phyloP scores from a whole-genome alignment of 92 coral and sea anemone genomes.

The Bergia puertoricense region DNA sequence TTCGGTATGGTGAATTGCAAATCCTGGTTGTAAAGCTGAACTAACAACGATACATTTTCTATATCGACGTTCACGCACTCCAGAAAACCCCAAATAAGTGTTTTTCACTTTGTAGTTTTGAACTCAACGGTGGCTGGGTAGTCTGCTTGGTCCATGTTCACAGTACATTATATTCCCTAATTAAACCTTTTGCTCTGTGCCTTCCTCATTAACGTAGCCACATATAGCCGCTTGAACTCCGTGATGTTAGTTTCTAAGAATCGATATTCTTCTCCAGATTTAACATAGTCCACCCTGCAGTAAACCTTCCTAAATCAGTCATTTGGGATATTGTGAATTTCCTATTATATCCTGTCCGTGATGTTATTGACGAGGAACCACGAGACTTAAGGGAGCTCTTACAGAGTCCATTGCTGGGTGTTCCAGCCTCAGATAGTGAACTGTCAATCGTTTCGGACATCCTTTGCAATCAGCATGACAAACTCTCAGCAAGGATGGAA shows the following conservation, averaged over 20 bases:
- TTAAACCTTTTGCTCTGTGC: too few relatives aligned
- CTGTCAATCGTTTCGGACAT: slow-evolving; percentile 82
- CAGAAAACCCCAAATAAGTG: too few relatives aligned
- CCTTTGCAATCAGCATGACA: slow-evolving; percentile 87
- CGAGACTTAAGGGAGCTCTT: slow-evolving; percentile 61
- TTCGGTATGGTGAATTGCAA: too few relatives aligned
- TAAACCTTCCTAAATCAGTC: slow-evolving; percentile 92
- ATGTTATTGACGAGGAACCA: slow-evolving; percentile 86
- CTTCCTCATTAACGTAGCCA: not conserved
- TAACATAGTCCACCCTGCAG: slow-evolving; percentile 98
- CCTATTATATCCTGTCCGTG: slow-evolving; percentile 94
- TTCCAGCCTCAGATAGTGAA: slow-evolving; percentile 80
- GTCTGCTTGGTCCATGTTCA: too few relatives aligned
- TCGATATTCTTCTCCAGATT: slow-evolving; percentile 79
- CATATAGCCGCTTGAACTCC: not conserved
- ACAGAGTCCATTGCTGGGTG: slow-evolving; percentile 60
- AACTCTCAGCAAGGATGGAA: slow-evolving; percentile 78
- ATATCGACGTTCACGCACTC: too few relatives aligned
- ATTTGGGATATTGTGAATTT: slow-evolving; percentile 95
- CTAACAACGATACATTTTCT: too few relatives aligned
- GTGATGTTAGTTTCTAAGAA: slow-evolving; percentile 18
- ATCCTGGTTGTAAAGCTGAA: too few relatives aligned
- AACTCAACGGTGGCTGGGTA: too few relatives aligned
- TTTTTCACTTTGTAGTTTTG: too few relatives aligned
- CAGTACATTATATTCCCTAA: too few relatives aligned